Evolutionary conservation across 2,888 invertebrate species (phyloP).

Genomic region (Hypselothyrea guttata): DNA sequence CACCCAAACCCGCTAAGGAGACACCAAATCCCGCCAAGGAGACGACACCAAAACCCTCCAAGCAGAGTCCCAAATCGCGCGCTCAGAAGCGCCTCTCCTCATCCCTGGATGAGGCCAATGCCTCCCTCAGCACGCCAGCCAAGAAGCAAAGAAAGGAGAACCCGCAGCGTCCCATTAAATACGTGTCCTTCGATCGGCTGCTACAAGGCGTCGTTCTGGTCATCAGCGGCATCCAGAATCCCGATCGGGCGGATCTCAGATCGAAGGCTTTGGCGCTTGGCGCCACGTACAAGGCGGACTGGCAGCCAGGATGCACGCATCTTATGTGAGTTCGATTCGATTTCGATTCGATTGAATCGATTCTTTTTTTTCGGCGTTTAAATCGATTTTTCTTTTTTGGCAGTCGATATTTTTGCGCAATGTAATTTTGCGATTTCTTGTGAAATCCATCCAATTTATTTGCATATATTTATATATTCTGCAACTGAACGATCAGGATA

Average conservation of each 20-base stretch:
- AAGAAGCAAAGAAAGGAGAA: constrained; percentile 69
- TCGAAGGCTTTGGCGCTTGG: constrained; percentile 89
- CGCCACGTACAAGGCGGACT: constrained; percentile 89
- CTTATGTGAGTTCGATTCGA: constrained; percentile 86
- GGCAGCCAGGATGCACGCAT: constrained; percentile 90
- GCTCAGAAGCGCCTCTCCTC: constrained; percentile 58
- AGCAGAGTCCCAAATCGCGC: not conserved
- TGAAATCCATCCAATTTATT: too few relatives aligned
- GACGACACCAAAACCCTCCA: too few relatives aligned
- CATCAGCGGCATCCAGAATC: constrained; percentile 94
- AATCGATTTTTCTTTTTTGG: not conserved
- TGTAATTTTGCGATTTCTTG: too few relatives aligned
- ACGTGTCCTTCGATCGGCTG: constrained; percentile 84
- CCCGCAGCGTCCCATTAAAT: constrained; percentile 36
- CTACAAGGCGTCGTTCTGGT: constrained; percentile 88
- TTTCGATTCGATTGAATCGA: too few relatives aligned
- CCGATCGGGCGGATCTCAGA: constrained; percentile 87
- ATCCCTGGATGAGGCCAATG: constrained; percentile 23
- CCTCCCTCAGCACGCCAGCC: too few relatives aligned
- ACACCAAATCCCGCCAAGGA: not conserved
- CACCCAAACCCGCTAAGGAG: not conserved
- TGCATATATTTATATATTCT: too few relatives aligned
- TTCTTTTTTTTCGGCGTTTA: too few relatives aligned
- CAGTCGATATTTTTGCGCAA: too few relatives aligned
- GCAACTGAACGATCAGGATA: too few relatives aligned